These are phyloP conservation scores for Enteromius fasciolatus DNA, from an alignment of 2,797 vertebrate genomes.

Conservation along the genomic window DNA sequence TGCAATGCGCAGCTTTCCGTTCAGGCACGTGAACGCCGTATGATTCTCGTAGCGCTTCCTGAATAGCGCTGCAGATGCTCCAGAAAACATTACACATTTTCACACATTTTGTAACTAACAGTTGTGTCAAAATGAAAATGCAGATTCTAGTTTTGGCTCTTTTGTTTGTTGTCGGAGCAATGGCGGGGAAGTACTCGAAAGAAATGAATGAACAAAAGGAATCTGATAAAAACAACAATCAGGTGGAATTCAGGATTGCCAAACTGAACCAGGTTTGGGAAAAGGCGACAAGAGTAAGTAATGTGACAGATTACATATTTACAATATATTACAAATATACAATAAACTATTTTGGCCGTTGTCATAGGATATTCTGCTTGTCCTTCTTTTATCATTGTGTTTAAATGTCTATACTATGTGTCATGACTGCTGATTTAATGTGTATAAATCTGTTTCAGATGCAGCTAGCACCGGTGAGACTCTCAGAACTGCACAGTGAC, in stretches of 20 bases:
- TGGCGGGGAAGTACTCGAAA: slow-evolving; percentile 86
- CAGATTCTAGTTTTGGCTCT: slow-evolving; percentile 59
- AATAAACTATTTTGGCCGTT: neutral
- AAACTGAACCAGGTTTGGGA: slow-evolving; percentile 94
- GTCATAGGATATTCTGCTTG: neutral
- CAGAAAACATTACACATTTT: neutral
- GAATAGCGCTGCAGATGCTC: slow-evolving; percentile 6
- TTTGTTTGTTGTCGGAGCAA: slow-evolving; percentile 65
- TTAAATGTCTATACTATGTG: neutral
- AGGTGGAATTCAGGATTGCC: slow-evolving; percentile 87
- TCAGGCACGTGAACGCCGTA: slow-evolving; percentile 24
- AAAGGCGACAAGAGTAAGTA: slow-evolving; percentile 89
- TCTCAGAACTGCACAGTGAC: slow-evolving; percentile 93
- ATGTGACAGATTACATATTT: neutral
- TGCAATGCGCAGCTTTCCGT: slow-evolving; percentile 11
- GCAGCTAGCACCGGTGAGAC: slow-evolving; percentile 84
- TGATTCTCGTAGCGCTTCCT: slow-evolving; percentile 51
- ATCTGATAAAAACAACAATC: slow-evolving; percentile 61
- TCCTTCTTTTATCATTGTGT: neutral
- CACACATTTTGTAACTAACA: neutral
- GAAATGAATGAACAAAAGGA: slow-evolving; percentile 82
- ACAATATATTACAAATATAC: neutral
- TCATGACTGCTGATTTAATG: neutral
- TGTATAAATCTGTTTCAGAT: slow-evolving; percentile 72
- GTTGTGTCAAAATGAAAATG: slow-evolving; percentile 59